These are phyloP conservation scores for Kryptopterus vitreolus DNA, from an alignment of 2,797 vertebrate species.

Conservation along the genomic window DNA sequence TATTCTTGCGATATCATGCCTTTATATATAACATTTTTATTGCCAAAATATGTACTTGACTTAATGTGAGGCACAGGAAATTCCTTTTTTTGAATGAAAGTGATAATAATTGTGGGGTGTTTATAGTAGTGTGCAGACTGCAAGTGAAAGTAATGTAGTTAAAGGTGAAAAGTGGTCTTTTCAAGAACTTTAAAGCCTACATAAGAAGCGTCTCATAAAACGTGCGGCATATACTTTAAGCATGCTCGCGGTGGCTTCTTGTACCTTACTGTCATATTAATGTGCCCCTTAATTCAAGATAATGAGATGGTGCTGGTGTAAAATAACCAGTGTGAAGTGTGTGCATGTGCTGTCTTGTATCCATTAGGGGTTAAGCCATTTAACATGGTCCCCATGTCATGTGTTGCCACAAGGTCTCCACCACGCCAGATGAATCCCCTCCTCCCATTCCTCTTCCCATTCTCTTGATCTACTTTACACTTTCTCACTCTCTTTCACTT, in stretches of 20 bases:
- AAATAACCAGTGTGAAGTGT: slow-evolving; percentile 65
- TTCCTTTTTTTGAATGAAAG: not conserved
- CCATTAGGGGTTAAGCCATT: slow-evolving; percentile 69
- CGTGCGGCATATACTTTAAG: slow-evolving; percentile 57
- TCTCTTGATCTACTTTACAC: slow-evolving; percentile 51
- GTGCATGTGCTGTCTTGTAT: slow-evolving; percentile 65
- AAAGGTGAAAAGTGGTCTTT: slow-evolving; percentile 19
- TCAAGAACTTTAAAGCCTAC: slow-evolving; percentile 46
- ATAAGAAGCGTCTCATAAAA: slow-evolving; percentile 56
- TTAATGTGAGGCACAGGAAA: not conserved
- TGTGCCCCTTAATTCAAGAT: slow-evolving; percentile 60
- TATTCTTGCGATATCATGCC: not conserved
- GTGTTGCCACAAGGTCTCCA: slow-evolving; percentile 61
- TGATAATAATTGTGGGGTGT: not conserved
- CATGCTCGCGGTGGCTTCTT: slow-evolving; percentile 55
- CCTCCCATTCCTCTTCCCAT: slow-evolving; percentile 11
- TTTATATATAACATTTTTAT: not conserved
- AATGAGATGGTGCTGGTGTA: slow-evolving; percentile 59
- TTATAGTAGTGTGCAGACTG: not conserved
- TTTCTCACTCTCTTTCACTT: slow-evolving; percentile 41
- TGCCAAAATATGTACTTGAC: not conserved
- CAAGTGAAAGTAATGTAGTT: not conserved
- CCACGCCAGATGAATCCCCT: slow-evolving; percentile 23
- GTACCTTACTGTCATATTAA: slow-evolving; percentile 65
- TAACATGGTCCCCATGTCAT: slow-evolving; percentile 57